These are phyloP conservation scores for Hippocampus zosterae DNA, from an alignment of 2,113 vertebrate species.

Conservation along the genomic window DNA sequence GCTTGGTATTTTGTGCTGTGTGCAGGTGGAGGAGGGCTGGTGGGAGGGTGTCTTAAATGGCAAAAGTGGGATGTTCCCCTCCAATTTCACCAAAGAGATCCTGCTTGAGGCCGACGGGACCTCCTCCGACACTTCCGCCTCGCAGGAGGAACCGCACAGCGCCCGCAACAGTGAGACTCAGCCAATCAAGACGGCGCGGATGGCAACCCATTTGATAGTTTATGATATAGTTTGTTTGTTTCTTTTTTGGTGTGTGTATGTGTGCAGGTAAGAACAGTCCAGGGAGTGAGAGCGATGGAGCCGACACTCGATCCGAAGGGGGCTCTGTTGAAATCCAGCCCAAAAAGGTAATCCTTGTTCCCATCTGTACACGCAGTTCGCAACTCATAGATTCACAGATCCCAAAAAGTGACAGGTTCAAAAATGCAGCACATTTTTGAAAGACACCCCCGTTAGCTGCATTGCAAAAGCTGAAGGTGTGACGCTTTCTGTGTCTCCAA, in stretches of 20 bases:
- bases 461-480: not conserved
- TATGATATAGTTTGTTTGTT: too few relatives aligned
- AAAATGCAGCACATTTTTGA: not conserved
- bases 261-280: conserved; percentile 86
- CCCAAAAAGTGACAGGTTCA: not conserved
- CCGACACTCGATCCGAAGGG: conserved; percentile 87
- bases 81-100: conserved; percentile 92
- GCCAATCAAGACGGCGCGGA: not conserved
- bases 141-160: conserved; percentile 82
- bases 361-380: too few relatives aligned
- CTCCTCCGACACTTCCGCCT: conserved; percentile 71
- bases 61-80: conserved; percentile 95
- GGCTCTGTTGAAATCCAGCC: conserved; percentile 86
- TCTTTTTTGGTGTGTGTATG: conserved; percentile 22
- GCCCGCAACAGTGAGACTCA: conserved; percentile 81
- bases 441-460: not conserved
- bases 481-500: not conserved
- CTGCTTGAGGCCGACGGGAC: conserved; percentile 72
- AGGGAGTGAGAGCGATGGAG: conserved; percentile 91
- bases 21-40: conserved; percentile 97
- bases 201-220: not conserved
- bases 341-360: conserved; percentile 75
- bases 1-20: conserved; percentile 18
- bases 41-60: conserved; percentile 93
- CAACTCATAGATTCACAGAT: too few relatives aligned